These are phyloP conservation scores for Eleutherodactylus coqui DNA, from an alignment of 2,797 vertebrate species.

Conservation along the genomic window DNA sequence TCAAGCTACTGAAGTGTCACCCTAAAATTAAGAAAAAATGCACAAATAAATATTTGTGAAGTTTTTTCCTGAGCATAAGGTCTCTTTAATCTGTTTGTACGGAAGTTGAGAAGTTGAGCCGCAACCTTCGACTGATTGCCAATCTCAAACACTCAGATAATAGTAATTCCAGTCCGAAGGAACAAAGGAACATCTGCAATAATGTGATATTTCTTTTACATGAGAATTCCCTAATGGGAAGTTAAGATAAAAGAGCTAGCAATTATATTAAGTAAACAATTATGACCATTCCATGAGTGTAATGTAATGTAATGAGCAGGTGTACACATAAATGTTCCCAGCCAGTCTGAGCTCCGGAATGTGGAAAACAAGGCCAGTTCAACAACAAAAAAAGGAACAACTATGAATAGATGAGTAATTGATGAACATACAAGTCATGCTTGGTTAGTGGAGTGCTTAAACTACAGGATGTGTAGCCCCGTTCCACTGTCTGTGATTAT, in stretches of 20 bases:
- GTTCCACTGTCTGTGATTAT: constrained; percentile 69
- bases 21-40: no score
- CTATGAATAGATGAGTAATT: constrained; percentile 66
- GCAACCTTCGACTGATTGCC: background rate
- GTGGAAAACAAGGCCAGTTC: constrained; percentile 76
- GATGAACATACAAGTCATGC: constrained; percentile 70
- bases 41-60: no score
- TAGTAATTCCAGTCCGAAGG: background rate
- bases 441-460: constrained; percentile 68
- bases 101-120: background rate
- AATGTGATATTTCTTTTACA: background rate
- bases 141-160: background rate
- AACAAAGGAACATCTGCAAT: background rate
- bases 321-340: constrained; percentile 72
- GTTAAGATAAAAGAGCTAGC: constrained; percentile 45
- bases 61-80: no score
- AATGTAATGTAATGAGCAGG: constrained; percentile 74
- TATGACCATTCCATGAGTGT: constrained; percentile 49
- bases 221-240: constrained; percentile 17
- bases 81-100: background rate
- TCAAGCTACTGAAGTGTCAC: no score
- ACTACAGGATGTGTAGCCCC: constrained; percentile 68
- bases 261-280: constrained; percentile 47
- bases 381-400: constrained; percentile 73
- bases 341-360: constrained; percentile 63